A percentile compares a stretch with the other conserved stretches of the same genome.
phyloP scores from a whole-genome alignment of 2,113 vertebrate genomes.

The Solea solea region DNA sequence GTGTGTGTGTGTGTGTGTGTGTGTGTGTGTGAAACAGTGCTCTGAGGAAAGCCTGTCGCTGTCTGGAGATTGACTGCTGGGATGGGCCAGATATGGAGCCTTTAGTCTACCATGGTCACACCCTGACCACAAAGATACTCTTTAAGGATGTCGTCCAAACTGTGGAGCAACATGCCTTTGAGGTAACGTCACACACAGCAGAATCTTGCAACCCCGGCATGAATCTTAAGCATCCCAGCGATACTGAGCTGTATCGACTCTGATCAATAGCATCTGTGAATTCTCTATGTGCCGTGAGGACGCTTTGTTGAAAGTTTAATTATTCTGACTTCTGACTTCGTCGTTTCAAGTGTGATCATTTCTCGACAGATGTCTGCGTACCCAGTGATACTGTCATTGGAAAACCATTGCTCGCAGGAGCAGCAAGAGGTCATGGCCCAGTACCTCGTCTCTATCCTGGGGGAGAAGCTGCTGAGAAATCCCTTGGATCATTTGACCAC shows the following conservation, averaged over 20 bases:
- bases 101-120: conserved; percentile 88
- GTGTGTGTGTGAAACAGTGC: conserved; percentile 74
- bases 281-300: neutral
- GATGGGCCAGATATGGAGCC: conserved; percentile 86
- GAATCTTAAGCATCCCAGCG: neutral
- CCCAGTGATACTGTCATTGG: conserved; percentile 89
- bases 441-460: conserved; percentile 79
- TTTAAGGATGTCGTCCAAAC: conserved; percentile 86
- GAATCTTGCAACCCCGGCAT: conserved; percentile 9
- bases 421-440: conserved; percentile 89
- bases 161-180: conserved; percentile 85
- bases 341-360: conserved; percentile 6
- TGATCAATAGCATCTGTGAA: conserved; percentile 45
- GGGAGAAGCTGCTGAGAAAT: conserved; percentile 79
- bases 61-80: conserved; percentile 93
- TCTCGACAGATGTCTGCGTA: conserved; percentile 84
- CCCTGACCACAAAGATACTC: conserved; percentile 87
- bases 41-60: conserved; percentile 89
- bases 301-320: neutral
- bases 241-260: conserved; percentile 28
- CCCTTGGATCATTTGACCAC: conserved; percentile 61
- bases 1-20: conserved; percentile 8
- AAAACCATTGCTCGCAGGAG: conserved; percentile 87
- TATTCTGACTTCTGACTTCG: neutral
- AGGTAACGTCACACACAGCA: conserved; percentile 76